These are phyloP conservation scores for Poecilia gillii DNA, from an alignment of 2,797 vertebrate species.

Conservation along the genomic window DNA sequence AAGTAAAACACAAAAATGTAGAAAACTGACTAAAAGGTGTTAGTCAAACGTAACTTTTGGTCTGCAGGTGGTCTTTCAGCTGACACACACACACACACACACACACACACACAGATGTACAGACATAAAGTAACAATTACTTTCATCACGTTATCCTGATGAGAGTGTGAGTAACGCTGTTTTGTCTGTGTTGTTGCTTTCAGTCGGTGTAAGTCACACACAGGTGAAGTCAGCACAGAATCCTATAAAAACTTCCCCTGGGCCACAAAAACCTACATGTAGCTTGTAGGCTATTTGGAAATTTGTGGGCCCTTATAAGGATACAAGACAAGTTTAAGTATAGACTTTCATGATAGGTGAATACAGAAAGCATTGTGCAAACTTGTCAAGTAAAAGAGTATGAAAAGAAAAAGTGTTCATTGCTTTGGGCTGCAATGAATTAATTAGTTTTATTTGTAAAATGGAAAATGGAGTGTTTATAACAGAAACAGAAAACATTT, in stretches of 20 bases:
- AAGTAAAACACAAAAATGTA: not conserved
- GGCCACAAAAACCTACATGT: constrained; percentile 17
- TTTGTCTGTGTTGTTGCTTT: constrained; percentile 55
- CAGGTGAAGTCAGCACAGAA: constrained; percentile 41
- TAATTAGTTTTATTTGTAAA: not conserved
- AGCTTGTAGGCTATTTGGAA: not conserved
- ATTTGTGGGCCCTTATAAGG: constrained; percentile 25
- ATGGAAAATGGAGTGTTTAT: not conserved
- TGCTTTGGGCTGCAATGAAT: no score
- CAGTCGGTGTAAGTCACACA: constrained; percentile 45
- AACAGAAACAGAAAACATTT: not conserved
- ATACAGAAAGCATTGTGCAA: not conserved
- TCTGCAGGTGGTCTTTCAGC: constrained; percentile 60
- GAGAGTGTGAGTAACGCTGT: constrained; percentile 65
- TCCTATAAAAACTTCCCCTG: constrained; percentile 38
- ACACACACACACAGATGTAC: constrained; percentile 28
- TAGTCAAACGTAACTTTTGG: constrained; percentile 40
- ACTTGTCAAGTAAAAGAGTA: not conserved
- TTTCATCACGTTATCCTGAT: constrained; percentile 40
- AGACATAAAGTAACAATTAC: constrained; percentile 49
- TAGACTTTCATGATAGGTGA: not conserved
- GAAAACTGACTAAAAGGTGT: constrained; percentile 19
- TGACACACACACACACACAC: constrained; percentile 58
- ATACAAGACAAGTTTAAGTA: constrained; percentile 10
- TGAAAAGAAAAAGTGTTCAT: not conserved